Evolutionary conservation across 2,113 vertebrate genomes (phyloP), one percentile per base, ranked within the genome.

Genomic region (Lethenteron reissneri): DNA sequence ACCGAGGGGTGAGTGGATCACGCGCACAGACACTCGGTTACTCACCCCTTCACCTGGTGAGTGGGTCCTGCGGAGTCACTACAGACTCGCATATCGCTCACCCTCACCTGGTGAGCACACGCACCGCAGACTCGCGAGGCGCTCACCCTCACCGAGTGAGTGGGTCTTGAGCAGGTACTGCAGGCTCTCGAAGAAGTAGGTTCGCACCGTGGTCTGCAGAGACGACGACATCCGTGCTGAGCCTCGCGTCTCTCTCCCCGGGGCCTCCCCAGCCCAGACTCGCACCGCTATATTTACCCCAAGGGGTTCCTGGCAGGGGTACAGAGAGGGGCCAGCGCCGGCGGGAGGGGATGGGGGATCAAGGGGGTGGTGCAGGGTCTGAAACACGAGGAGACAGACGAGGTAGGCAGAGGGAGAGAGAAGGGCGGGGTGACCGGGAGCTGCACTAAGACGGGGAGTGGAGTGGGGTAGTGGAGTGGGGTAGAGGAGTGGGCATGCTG

Each of bases 161-260:
- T 81, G 84, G 76, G 84, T 84, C 78, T 96, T 89, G 80, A 96
- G 78, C 76, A 95, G 82, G 77, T 88, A 91, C 70, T 95, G 85
- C 77, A 92, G 95, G 78, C 91, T 90, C 81, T 85, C 88, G 72
- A 99, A 99, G 82, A 97, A 97, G 74, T 97, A 89, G 13, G 81
- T 84, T 73, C 82, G 80, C 73, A 97, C 83, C 0, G 87, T 81
- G 74, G 80, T 89, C 76, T 91, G 87, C 74, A 97, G 80, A 73
- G 88, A 76, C 70, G 95, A 90, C 74, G 89, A 91, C 91, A 90
- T 90, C 76, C 92, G 86, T 83, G 73, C 91, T 90, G 77, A 97
- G 84, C 10, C 86, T 81, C 73, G 84, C 82, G 0, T 95, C 88
- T 0, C 89, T 92, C 76, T 83, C 82, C 70, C 41, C 41, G 41